phyloP scores from a whole-genome alignment of 2,113 vertebrate species.

The Percopsis transmontana region DNA sequence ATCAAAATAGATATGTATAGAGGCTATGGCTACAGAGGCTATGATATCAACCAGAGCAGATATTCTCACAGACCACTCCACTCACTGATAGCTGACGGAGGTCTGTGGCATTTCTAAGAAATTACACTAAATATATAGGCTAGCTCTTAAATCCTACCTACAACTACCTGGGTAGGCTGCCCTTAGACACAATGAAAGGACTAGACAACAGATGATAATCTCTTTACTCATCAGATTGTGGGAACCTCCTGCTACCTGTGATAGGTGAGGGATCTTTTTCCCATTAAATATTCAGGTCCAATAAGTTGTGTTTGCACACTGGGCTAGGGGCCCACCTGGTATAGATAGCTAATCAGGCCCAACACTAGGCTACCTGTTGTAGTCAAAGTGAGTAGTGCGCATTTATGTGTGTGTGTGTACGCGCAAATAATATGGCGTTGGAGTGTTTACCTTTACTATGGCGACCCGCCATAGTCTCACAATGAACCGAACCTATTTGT shows the following conservation, averaged over 20 bases:
- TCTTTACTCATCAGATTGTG: slow-evolving; percentile 37
- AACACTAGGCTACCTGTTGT: not conserved
- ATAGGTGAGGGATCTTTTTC: slow-evolving; percentile 56
- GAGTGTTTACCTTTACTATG: not conserved
- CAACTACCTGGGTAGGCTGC: too few species aligned
- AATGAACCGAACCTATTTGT: too few species aligned
- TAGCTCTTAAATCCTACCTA: too few species aligned
- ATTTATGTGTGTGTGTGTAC: not conserved
- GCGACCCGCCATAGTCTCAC: too few species aligned
- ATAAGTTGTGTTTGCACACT: slow-evolving; percentile 55
- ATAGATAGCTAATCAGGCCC: slow-evolving; percentile 11
- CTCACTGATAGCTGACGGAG: too few species aligned
- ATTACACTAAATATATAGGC: too few species aligned
- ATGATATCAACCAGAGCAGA: too few species aligned
- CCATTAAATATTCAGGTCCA: slow-evolving; percentile 59
- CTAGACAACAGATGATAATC: slow-evolving; percentile 51
- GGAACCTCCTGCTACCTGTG: slow-evolving; percentile 45
- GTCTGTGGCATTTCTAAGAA: too few species aligned
- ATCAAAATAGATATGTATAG: too few species aligned
- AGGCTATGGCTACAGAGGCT: too few species aligned
- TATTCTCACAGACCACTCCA: too few species aligned
- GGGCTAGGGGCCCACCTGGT: slow-evolving; percentile 51
- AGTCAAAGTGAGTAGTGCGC: not conserved
- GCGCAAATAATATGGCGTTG: not conserved
- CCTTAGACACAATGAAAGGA: slow-evolving; percentile 41